Evolutionary conservation across 2,888 invertebrate species (phyloP).

Genomic region (Acleris sparsana): DNA sequence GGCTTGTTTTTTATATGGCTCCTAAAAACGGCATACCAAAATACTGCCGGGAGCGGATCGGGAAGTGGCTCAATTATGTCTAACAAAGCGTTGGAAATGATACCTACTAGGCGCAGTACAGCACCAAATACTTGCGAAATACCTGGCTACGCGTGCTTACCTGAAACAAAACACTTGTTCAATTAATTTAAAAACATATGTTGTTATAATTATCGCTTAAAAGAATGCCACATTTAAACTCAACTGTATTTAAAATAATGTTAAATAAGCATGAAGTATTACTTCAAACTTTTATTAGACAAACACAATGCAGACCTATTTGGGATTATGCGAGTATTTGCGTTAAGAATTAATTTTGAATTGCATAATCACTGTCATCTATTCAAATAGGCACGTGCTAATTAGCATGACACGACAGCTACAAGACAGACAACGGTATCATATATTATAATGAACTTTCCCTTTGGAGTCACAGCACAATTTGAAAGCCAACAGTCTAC

Average conservation of each 20-base stretch:
- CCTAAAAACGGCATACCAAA: constrained; percentile 66
- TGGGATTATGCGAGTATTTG: too few species aligned
- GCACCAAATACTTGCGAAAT: constrained; percentile 44
- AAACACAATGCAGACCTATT: too few species aligned
- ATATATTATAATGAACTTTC: constrained; percentile 31
- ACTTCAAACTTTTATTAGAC: too few species aligned
- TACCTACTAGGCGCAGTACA: constrained; percentile 49
- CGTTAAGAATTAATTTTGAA: not conserved
- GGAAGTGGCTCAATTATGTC: constrained; percentile 59
- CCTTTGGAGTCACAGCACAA: constrained; percentile 9
- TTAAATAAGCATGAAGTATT: too few species aligned
- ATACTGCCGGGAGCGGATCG: constrained; percentile 60
- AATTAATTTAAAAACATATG: constrained; percentile 3
- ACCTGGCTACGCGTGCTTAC: constrained; percentile 15
- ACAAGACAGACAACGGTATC: constrained; percentile 23
- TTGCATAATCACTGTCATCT: constrained; percentile 24
- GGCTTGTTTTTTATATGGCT: constrained; percentile 67
- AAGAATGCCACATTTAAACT: too few species aligned
- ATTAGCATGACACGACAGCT: constrained; percentile 33
- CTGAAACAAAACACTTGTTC: constrained; percentile 29
- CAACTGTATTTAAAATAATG: too few species aligned
- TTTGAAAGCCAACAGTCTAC: not conserved
- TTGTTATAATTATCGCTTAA: not conserved
- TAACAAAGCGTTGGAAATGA: constrained; percentile 52
- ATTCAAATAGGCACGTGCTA: constrained; percentile 17